Percentiles rank a stretch among this genome's conserved stretches.
phyloP scores from a whole-genome alignment of 2,888 invertebrate species.

The Melipona beecheii region DNA sequence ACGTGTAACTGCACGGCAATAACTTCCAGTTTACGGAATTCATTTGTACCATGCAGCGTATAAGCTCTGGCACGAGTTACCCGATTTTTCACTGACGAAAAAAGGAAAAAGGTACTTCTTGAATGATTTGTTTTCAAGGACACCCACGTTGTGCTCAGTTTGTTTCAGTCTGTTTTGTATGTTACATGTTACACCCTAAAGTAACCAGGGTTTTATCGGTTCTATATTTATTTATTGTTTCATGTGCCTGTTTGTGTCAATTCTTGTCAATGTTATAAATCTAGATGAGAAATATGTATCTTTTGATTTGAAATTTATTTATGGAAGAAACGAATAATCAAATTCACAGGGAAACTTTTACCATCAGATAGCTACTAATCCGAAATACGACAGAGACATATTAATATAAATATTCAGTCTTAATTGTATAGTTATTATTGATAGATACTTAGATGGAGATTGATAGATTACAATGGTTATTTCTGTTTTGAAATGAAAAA shows the following conservation, averaged over 20 bases:
- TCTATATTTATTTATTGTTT: not conserved
- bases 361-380: not conserved
- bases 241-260: constrained; percentile 12
- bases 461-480: too few relatives aligned
- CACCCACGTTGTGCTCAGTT: constrained; percentile 32
- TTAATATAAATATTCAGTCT: too few relatives aligned
- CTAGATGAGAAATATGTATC: not conserved
- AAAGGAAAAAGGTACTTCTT: constrained; percentile 24
- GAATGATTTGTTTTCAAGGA: constrained; percentile 40
- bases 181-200: constrained; percentile 24
- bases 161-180: constrained; percentile 28
- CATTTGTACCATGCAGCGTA: constrained; percentile 23
- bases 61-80: constrained; percentile 36
- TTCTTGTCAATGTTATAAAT: not conserved
- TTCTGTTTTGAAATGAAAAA: too few relatives aligned
- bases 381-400: too few relatives aligned
- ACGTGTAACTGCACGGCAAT: constrained; percentile 14
- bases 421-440: too few relatives aligned
- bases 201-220: constrained; percentile 23
- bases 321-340: not conserved
- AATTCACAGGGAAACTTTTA: not conserved
- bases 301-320: not conserved
- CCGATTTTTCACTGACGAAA: constrained; percentile 32
- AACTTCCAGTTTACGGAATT: constrained; percentile 64
- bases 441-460: too few relatives aligned